Percentiles rank a stretch among this genome's conserved stretches.
Conservation (phyloP, 1,140 invertebrate species). For the Drosophila busckii region DNA sequence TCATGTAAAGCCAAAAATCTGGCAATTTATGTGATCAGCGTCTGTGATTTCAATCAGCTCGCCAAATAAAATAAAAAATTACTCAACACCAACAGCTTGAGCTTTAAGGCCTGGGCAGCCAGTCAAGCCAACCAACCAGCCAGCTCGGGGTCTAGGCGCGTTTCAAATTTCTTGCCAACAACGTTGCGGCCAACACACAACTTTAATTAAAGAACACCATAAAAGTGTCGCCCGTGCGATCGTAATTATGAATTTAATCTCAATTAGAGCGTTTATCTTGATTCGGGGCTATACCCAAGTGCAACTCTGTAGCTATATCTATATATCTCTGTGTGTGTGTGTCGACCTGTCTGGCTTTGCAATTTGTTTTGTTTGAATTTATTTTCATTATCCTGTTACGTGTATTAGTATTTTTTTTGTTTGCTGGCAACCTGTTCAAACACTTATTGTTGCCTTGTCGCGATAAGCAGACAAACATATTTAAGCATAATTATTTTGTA, state of each 20-base stretch:
- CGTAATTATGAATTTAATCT: slow-evolving; percentile 78
- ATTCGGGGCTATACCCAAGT: slow-evolving; percentile 63
- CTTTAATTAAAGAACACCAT: slow-evolving; percentile 77
- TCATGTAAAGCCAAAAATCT: slow-evolving; percentile 74
- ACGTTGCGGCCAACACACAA: slow-evolving; percentile 31
- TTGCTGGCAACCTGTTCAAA: slow-evolving; percentile 73
- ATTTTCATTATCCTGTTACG: slow-evolving; percentile 65
- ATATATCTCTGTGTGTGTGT: slow-evolving; percentile 9
- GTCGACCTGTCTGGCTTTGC: slow-evolving; percentile 31
- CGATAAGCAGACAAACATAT: slow-evolving; percentile 58
- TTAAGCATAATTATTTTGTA: too few species aligned
- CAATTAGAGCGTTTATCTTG: slow-evolving; percentile 76
- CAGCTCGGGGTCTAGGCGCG: slow-evolving; percentile 47
- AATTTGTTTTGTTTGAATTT: slow-evolving; percentile 70
- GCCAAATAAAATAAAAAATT: slow-evolving; percentile 51
- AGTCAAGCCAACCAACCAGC: slow-evolving; percentile 24
- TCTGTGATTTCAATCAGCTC: slow-evolving; percentile 71
- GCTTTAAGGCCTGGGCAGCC: neutral
- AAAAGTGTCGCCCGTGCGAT: slow-evolving; percentile 74
- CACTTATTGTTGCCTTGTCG: slow-evolving; percentile 62
- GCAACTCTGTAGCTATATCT: slow-evolving; percentile 5
- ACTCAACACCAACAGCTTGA: slow-evolving; percentile 55
- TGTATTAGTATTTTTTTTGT: too few species aligned
- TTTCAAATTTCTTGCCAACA: slow-evolving; percentile 62
- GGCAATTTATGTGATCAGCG: slow-evolving; percentile 75